A percentile compares a stretch with the other conserved stretches of the same genome.
These are phyloP conservation scores for Alosa sapidissima DNA, from an alignment of 2,797 vertebrate species.

Conservation along the genomic window DNA sequence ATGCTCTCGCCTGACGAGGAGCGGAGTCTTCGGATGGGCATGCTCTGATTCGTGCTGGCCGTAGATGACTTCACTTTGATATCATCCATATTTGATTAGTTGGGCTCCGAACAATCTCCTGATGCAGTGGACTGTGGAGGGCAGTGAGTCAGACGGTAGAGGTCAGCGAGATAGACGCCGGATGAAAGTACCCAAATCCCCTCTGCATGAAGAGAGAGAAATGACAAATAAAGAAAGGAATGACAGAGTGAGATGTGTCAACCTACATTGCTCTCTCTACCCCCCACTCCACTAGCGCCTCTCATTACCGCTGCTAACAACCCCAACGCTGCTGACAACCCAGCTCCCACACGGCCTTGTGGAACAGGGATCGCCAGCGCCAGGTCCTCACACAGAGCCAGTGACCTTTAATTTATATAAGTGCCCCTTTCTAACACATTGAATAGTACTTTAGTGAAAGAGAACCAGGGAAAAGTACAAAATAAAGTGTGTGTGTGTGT, in stretches of 20 bases:
- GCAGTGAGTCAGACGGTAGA: slow-evolving; percentile 41
- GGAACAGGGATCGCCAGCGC: not conserved
- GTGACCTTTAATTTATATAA: slow-evolving; percentile 2
- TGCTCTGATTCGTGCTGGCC: slow-evolving; percentile 18
- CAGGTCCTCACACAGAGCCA: not conserved
- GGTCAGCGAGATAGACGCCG: slow-evolving; percentile 40
- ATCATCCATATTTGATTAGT: slow-evolving; percentile 50
- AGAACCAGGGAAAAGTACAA: not conserved
- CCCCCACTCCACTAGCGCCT: not conserved
- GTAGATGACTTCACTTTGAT: slow-evolving; percentile 37
- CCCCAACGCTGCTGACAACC: not conserved
- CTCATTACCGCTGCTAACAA: not conserved
- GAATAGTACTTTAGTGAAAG: not conserved
- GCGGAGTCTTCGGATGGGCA: slow-evolving; percentile 40
- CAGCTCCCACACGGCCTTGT: not conserved
- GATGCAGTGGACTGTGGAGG: slow-evolving; percentile 35
- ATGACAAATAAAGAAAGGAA: not conserved
- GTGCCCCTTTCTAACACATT: not conserved
- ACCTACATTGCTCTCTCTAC: not conserved
- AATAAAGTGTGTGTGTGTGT: not conserved
- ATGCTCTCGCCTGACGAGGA: slow-evolving; percentile 7
- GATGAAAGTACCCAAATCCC: slow-evolving; percentile 42
- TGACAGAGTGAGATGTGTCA: not conserved
- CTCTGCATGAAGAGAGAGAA: slow-evolving; percentile 31
- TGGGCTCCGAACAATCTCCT: slow-evolving; percentile 34